Percentiles rank a stretch among this genome's conserved stretches.
Conservation (phyloP, 2,797 vertebrate genomes). For the Craterocephalus amniculus region DNA sequence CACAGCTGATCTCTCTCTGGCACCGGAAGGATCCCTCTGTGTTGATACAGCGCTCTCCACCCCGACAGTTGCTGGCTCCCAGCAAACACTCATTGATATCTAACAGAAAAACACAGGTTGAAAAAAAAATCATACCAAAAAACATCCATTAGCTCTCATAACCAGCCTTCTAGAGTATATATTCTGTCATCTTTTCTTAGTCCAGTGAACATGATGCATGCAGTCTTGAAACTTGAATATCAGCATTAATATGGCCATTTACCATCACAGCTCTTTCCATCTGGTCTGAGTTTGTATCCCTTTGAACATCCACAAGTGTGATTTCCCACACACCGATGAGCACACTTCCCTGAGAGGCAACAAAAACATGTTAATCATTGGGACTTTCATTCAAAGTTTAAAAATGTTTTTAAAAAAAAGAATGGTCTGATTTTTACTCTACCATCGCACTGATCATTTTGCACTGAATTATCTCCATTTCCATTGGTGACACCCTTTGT, state of each 20-base stretch:
- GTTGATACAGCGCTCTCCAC: slow-evolving; percentile 93
- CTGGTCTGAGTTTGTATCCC: slow-evolving; percentile 90
- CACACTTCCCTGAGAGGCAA: slow-evolving; percentile 84
- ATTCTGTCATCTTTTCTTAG: not conserved
- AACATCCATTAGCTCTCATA: not conserved
- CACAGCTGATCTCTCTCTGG: slow-evolving; percentile 95
- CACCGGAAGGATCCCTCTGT: slow-evolving; percentile 91
- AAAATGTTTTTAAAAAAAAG: not conserved
- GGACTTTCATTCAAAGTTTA: not conserved
- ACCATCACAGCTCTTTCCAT: slow-evolving; percentile 93
- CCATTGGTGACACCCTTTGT: slow-evolving; percentile 11
- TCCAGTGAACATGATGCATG: not conserved
- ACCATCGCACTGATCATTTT: slow-evolving; percentile 88
- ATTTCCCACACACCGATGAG: slow-evolving; percentile 87
- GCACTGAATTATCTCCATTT: slow-evolving; percentile 78
- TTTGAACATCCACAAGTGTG: slow-evolving; percentile 89
- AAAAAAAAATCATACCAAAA: not conserved
- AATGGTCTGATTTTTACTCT: slow-evolving; percentile 11
- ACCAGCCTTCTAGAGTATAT: not conserved
- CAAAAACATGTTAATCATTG: slow-evolving; percentile 5
- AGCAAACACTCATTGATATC: slow-evolving; percentile 95
- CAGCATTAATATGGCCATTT: slow-evolving; percentile 12
- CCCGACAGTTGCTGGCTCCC: slow-evolving; percentile 86
- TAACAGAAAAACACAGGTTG: slow-evolving; percentile 49
- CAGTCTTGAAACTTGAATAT: not conserved